phyloP scores from a whole-genome alignment of 2,888 invertebrate species.

The Epinotia brunnichana region DNA sequence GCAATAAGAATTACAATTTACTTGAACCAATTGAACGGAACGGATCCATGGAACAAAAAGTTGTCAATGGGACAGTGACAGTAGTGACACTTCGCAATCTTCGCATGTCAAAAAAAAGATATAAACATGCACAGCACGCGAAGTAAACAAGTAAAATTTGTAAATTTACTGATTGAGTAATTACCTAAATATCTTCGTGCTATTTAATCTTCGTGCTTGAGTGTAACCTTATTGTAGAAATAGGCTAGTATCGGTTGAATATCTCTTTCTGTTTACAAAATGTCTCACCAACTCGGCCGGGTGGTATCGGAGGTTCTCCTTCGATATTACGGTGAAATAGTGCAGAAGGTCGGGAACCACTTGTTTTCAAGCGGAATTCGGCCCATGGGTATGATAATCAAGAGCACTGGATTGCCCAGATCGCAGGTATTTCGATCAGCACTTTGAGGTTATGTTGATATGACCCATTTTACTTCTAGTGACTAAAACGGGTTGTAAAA shows the following conservation, averaged over 20 bases:
- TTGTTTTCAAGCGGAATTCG: slow-evolving; percentile 88
- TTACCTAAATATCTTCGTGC: neutral
- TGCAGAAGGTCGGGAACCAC: slow-evolving; percentile 88
- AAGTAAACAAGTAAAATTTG: slow-evolving; percentile 1
- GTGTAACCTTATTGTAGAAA: neutral
- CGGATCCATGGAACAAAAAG: too few species aligned
- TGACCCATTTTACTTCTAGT: slow-evolving; percentile 12
- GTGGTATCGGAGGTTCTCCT: slow-evolving; percentile 88
- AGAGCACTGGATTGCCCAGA: slow-evolving; percentile 81
- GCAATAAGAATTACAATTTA: neutral
- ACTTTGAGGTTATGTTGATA: slow-evolving; percentile 50
- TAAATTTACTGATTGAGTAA: neutral
- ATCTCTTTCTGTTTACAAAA: slow-evolving; percentile 56
- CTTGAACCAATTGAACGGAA: neutral
- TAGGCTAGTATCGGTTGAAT: neutral
- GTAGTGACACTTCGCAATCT: too few species aligned
- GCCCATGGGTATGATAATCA: slow-evolving; percentile 86
- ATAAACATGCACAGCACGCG: slow-evolving; percentile 2
- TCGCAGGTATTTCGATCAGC: slow-evolving; percentile 61
- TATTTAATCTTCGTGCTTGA: neutral
- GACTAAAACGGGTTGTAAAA: neutral
- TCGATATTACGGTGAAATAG: slow-evolving; percentile 92
- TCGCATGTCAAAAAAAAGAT: neutral
- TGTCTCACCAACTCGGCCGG: slow-evolving; percentile 89
- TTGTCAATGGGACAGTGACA: neutral